phyloP scores from a whole-genome alignment of 2,888 invertebrate species.

The Clusia tigrina region DNA sequence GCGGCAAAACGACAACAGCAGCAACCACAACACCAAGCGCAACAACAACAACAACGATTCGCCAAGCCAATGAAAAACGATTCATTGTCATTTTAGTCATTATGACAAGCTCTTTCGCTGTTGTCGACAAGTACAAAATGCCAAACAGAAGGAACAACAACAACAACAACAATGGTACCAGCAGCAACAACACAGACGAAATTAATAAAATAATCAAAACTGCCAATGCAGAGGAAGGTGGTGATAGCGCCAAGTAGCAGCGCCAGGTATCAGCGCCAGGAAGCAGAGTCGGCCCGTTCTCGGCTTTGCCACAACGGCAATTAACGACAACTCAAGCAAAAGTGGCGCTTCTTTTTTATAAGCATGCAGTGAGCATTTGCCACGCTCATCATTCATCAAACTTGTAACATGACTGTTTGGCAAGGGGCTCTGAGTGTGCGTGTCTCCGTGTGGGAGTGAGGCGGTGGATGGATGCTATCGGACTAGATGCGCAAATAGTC shows the following conservation, averaged over 20 bases:
- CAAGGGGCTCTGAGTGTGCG: background rate
- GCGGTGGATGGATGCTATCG: background rate
- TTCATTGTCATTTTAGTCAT: conserved; percentile 4
- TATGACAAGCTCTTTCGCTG: background rate
- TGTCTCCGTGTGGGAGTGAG: background rate
- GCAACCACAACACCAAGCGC: background rate
- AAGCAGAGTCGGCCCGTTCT: background rate
- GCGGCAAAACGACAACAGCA: background rate
- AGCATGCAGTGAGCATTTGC: background rate
- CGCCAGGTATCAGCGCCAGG: background rate
- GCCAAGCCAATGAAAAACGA: background rate
- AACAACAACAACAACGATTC: background rate
- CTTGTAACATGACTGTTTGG: background rate
- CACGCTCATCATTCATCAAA: background rate
- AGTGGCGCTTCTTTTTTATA: background rate
- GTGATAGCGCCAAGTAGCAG: background rate
- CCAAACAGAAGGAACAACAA: background rate
- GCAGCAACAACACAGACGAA: background rate
- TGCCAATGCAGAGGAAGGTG: background rate
- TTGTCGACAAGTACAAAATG: background rate
- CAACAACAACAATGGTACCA: too few species aligned
- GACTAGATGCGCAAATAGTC: too few species aligned
- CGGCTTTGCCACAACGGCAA: too few species aligned
- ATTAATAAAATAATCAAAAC: background rate
- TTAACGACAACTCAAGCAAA: background rate